Conservation (phyloP, 2,888 invertebrate genomes). For the Clepsis dumicolana region DNA sequence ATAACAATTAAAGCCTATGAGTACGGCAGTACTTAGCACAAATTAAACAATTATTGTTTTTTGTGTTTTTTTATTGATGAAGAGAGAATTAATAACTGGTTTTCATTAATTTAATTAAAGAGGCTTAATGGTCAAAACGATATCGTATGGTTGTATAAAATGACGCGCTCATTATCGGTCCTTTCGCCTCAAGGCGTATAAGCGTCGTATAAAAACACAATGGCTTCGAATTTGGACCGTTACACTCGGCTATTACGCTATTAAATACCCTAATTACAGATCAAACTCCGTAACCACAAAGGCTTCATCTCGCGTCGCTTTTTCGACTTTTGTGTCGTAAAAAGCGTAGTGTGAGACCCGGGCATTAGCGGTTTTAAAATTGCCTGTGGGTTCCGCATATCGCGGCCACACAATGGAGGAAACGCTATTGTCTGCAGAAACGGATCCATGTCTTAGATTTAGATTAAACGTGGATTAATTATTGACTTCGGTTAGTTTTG, state of each 20-base stretch:
- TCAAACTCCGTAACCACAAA: slow-evolving; percentile 82
- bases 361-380: slow-evolving; percentile 75
- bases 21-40: no score
- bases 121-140: slow-evolving; percentile 32
- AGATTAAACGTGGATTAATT: slow-evolving; percentile 39
- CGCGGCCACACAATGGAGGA: slow-evolving; percentile 49
- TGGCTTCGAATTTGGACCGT: slow-evolving; percentile 76
- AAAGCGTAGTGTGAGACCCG: slow-evolving; percentile 66
- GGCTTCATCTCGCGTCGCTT: slow-evolving; percentile 71
- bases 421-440: slow-evolving; percentile 48
- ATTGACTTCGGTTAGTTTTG: slow-evolving; percentile 12
- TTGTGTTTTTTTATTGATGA: background rate
- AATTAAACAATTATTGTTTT: background rate
- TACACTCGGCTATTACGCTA: slow-evolving; percentile 73
- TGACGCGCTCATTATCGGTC: slow-evolving; percentile 54
- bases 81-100: slow-evolving; percentile 10
- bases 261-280: slow-evolving; percentile 82
- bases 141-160: slow-evolving; percentile 38
- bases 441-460: slow-evolving; percentile 43
- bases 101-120: slow-evolving; percentile 30
- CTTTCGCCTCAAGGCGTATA: slow-evolving; percentile 64
- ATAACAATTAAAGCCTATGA: background rate
- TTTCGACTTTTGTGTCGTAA: slow-evolving; percentile 77
- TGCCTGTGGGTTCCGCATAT: slow-evolving; percentile 63
- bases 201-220: slow-evolving; percentile 69